Evolutionary conservation across 2,888 invertebrate genomes (phyloP).

Genomic region (Meandrusa payeni): DNA sequence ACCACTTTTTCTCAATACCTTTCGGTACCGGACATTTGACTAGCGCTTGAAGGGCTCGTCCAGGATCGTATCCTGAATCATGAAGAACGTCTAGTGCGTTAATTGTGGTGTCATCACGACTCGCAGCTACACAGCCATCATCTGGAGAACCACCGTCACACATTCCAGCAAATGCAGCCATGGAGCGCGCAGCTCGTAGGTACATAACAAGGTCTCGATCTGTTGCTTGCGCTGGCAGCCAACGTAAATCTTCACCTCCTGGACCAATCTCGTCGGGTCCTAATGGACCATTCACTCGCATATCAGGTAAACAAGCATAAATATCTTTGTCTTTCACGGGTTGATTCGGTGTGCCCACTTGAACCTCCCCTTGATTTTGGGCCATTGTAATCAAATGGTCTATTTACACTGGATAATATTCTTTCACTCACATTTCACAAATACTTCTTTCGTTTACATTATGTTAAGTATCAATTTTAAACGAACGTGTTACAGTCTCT

Average conservation of each 20-base stretch:
- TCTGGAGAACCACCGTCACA: conserved; percentile 98
- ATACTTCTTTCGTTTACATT: conserved; percentile 56
- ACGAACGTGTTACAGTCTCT: conserved; percentile 38
- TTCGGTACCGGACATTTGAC: conserved; percentile 98
- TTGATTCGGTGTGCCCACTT: conserved; percentile 75
- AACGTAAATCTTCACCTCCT: conserved; percentile 92
- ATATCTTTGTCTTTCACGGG: conserved; percentile 77
- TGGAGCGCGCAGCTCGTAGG: conserved; percentile 96
- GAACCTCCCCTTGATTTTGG: conserved; percentile 78
- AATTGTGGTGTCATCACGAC: conserved; percentile 97
- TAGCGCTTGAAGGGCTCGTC: conserved; percentile 96
- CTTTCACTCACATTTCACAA: conserved; percentile 55
- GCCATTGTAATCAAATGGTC: conserved; percentile 66
- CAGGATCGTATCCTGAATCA: conserved; percentile 97
- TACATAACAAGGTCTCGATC: conserved; percentile 99
- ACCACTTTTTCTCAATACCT: conserved; percentile 98
- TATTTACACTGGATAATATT: conserved; percentile 64
- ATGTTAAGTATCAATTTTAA: conserved; percentile 44
- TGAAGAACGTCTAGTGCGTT: conserved; percentile 98
- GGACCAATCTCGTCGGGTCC: conserved; percentile 72
- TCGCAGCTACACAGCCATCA: conserved; percentile 98
- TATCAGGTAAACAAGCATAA: conserved; percentile 80
- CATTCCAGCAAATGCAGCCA: conserved; percentile 99
- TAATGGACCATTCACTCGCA: conserved; percentile 71
- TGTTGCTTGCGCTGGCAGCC: conserved; percentile 95